Conservation (phyloP, 2,797 vertebrate species). For the Pipistrellus pygmaeus region DNA sequence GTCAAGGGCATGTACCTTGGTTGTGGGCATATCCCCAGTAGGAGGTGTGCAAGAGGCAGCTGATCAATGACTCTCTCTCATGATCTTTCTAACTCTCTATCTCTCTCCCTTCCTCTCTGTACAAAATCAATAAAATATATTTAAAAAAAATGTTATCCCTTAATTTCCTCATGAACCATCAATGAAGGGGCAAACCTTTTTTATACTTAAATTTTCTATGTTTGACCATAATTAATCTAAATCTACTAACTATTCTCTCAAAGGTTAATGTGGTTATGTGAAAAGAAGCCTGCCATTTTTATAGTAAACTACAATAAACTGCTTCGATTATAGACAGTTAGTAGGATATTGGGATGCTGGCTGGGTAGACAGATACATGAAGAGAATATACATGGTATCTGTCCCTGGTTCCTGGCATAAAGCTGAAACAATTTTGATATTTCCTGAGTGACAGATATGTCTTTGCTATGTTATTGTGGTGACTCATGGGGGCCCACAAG, state of each 20-base stretch:
- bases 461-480: not conserved
- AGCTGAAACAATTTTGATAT: not conserved
- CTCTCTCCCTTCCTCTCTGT: too few species aligned
- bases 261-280: not conserved
- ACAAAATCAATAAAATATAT: too few species aligned
- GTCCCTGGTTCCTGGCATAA: not conserved
- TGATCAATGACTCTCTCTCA: too few species aligned
- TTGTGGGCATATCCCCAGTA: too few species aligned
- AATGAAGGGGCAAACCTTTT: not conserved
- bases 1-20: too few species aligned
- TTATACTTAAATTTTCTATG: not conserved
- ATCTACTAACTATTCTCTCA: not conserved
- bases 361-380: not conserved
- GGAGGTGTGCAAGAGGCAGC: too few species aligned
- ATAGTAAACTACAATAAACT: not conserved
- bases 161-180: slow-evolving; percentile 22
- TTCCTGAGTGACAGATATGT: not conserved
- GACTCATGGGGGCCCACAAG: accelerated
- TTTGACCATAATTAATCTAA: not conserved
- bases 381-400: not conserved
- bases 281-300: not conserved
- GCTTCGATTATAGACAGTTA: not conserved
- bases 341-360: not conserved
- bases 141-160: not conserved
- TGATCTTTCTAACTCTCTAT: too few species aligned